These are phyloP conservation scores for Ciconia boyciana DNA, from an alignment of 2,113 vertebrate species.

Conservation along the genomic window DNA sequence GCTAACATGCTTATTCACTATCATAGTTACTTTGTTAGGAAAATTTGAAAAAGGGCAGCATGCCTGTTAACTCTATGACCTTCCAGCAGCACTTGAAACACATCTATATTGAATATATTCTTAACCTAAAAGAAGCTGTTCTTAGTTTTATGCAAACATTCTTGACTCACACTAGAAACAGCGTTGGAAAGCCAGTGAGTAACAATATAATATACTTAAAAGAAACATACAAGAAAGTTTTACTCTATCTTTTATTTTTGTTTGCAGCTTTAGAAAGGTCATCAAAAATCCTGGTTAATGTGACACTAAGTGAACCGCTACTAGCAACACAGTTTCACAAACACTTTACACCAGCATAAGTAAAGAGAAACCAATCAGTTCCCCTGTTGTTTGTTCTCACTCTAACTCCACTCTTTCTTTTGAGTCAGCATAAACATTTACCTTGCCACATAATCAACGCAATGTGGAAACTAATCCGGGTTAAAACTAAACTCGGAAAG, in stretches of 20 bases:
- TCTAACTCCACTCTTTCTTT: background rate
- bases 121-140: background rate
- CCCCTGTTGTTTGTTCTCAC: background rate
- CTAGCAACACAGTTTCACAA: background rate
- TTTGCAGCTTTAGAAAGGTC: background rate
- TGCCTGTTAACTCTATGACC: background rate
- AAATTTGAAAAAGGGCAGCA: background rate
- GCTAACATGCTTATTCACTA: background rate
- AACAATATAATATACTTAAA: background rate
- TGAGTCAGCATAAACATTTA: conserved; percentile 3
- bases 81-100: background rate
- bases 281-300: background rate
- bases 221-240: background rate
- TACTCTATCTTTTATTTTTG: background rate
- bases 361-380: background rate
- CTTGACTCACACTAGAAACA: background rate
- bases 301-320: background rate
- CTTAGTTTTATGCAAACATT: background rate
- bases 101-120: background rate
- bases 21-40: background rate
- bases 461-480: background rate
- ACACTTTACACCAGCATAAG: background rate
- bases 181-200: background rate
- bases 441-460: background rate
- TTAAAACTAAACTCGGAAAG: background rate